phyloP scores from a whole-genome alignment of 2,113 vertebrate species.

The Ahaetulla prasina region DNA sequence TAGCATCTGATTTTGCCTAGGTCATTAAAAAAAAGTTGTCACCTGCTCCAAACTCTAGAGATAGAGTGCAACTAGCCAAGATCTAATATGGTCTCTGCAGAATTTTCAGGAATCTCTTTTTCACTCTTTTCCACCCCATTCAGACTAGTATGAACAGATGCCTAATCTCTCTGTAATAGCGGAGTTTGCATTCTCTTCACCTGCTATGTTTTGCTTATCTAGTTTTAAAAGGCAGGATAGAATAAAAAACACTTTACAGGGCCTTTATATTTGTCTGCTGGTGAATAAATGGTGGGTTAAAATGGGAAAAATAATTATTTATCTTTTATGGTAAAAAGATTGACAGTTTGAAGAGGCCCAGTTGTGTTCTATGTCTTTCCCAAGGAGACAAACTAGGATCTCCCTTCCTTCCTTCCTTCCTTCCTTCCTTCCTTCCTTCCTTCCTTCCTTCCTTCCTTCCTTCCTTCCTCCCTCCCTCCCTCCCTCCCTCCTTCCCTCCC shows the following conservation, averaged over 20 bases:
- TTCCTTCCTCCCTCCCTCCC: no score
- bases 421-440: background rate
- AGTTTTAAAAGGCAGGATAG: slow-evolving; percentile 54
- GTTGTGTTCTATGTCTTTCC: slow-evolving; percentile 48
- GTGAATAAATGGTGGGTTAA: slow-evolving; percentile 60
- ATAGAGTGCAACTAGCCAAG: slow-evolving; percentile 16
- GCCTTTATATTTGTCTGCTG: slow-evolving; percentile 42
- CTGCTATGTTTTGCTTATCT: slow-evolving; percentile 44
- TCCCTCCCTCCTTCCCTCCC: no score
- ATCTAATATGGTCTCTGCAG: slow-evolving; percentile 36
- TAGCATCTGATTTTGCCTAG: background rate
- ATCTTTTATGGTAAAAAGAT: slow-evolving; percentile 57
- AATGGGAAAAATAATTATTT: slow-evolving; percentile 58
- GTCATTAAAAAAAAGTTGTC: background rate
- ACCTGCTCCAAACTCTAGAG: background rate
- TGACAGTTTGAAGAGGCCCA: slow-evolving; percentile 49
- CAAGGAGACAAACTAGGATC: slow-evolving; percentile 11
- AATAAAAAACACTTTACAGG: slow-evolving; percentile 55
- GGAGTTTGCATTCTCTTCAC: slow-evolving; percentile 36
- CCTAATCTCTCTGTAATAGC: slow-evolving; percentile 47
- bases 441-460: background rate
- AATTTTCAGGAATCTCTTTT: slow-evolving; percentile 22
- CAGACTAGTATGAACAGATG: slow-evolving; percentile 36
- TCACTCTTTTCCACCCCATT: slow-evolving; percentile 35
- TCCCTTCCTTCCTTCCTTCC: no score